Conservation (phyloP, 2,113 vertebrate species). For the Dermatemys mawii region DNA sequence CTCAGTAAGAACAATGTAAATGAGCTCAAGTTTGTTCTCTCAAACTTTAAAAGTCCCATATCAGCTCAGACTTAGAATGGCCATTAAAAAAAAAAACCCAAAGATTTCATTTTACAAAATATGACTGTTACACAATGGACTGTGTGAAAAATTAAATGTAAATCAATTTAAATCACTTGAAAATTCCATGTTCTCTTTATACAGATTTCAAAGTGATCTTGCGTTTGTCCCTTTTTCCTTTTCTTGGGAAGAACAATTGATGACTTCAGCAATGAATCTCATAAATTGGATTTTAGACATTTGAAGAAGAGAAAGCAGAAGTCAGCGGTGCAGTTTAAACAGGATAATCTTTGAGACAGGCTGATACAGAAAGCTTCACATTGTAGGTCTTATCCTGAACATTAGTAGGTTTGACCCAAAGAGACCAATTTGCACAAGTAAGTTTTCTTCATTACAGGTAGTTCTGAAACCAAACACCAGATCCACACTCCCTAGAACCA, state of each 20-base stretch:
- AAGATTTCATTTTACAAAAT: neutral
- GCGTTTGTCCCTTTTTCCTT: neutral
- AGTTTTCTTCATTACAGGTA: neutral
- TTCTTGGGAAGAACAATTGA: neutral
- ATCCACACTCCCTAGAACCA: neutral
- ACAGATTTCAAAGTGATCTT: neutral
- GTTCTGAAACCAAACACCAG: neutral
- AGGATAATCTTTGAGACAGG: neutral
- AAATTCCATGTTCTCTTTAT: neutral
- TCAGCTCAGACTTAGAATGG: neutral
- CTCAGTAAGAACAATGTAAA: neutral
- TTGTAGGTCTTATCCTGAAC: neutral
- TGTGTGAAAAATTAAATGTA: neutral
- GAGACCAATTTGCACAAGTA: neutral
- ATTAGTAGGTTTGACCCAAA: neutral
- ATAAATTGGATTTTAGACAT: neutral
- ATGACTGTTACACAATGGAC: neutral
- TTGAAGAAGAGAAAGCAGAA: neutral
- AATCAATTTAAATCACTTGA: neutral
- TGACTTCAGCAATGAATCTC: neutral
- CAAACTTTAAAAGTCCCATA: neutral
- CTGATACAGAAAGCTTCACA: neutral
- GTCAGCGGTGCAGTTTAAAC: neutral
- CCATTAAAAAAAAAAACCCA: neutral
- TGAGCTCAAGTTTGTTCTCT: neutral